Evolutionary conservation across 2,797 vertebrate genomes (phyloP), one percentile per base, ranked within the genome.

Genomic region (Bothrops alternatus): DNA sequence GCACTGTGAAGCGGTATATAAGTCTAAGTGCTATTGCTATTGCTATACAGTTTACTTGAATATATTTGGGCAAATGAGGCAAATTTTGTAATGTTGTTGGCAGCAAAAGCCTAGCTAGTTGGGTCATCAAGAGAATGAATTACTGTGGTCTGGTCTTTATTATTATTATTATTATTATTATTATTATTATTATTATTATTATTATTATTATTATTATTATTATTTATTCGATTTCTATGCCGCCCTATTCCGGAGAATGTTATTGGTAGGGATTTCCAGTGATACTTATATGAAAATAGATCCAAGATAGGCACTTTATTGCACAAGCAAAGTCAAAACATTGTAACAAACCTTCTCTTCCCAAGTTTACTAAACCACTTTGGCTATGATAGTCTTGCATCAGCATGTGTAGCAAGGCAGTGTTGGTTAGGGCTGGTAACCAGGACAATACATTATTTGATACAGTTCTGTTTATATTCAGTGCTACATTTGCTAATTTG

Each of bases 401-500:
- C 37, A 86, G 53, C 85, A 93, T 91, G 61, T 69, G 53, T 58
- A 87, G 73, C 73, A 93, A 90, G 86, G 47, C 86, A 90, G 86
- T 63, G 82, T 82, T 61, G 65, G n/a, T 63, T 56, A 88, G 56
- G 87, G 60, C n/a, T 87, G 47, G 90, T 91, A 93, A 93, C 92
- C 86, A 90, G 12, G 90, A 42, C 90, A 90, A 93, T 56, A 91
- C 16, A 87, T 61, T 61, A 57, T 57, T 69, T 82, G 86, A 93
- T 88, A 88, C n/a, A 53, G 55, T 82, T 42, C 57, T 90, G 86
- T 78, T 88, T 90, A 86, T 86, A 82, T 82, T 61, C 56, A 61
- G 37, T 47, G 37, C 5, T 60, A 90, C 28, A 78, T 47, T 78
- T 42, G 88, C 86, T 73, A 90, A 90, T 90, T 53, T 90, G 92